Conservation (phyloP, 1,140 invertebrate species). For the Nephotettix cincticeps region DNA sequence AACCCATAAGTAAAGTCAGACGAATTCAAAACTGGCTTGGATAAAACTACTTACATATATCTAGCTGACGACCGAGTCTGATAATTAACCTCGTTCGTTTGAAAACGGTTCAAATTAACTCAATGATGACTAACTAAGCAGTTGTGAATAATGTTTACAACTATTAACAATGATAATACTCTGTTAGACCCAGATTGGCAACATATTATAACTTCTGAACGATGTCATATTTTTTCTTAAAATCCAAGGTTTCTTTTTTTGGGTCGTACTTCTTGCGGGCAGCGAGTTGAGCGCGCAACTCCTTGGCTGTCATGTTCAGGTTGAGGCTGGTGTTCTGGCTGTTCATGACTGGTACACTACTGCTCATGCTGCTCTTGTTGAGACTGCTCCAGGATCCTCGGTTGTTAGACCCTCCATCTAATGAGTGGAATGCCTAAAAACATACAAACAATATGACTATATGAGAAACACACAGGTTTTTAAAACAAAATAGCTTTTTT, state of each 20-base stretch:
- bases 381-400: not conserved
- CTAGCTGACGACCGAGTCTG: too few species aligned
- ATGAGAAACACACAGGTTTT: too few species aligned
- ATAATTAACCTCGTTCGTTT: too few species aligned
- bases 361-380: slow-evolving; percentile 9
- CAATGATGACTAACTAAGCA: too few species aligned
- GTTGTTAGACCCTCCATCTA: not conserved
- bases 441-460: too few species aligned
- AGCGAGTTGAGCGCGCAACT: slow-evolving; percentile 80
- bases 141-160: too few species aligned
- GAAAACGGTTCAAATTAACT: too few species aligned
- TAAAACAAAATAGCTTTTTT: not conserved
- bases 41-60: too few species aligned
- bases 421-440: not conserved
- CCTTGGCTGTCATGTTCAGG: slow-evolving; percentile 84
- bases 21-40: too few species aligned
- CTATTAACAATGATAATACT: too few species aligned
- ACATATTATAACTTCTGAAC: slow-evolving; percentile 78
- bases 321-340: slow-evolving; percentile 55
- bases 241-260: slow-evolving; percentile 83
- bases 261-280: slow-evolving; percentile 84
- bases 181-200: too few species aligned
- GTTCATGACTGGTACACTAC: slow-evolving; percentile 20
- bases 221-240: slow-evolving; percentile 90
- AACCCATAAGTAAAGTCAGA: too few species aligned